Conservation (phyloP, 2,113 vertebrate species). For the Ariopsis seemanni region DNA sequence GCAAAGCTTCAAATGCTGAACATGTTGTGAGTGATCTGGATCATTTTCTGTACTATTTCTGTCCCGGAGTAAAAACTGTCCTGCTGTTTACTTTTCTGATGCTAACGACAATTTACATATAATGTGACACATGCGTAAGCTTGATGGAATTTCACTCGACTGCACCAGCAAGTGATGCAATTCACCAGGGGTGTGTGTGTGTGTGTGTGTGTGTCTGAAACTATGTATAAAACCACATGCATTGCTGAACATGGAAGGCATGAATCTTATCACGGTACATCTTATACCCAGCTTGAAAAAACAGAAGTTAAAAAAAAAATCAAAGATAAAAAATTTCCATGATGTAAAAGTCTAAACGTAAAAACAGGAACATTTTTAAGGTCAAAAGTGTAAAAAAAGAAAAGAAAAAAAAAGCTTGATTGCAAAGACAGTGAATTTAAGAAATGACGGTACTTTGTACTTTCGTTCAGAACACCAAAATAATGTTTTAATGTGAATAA, state of each 20-base stretch:
- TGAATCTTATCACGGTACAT: neutral
- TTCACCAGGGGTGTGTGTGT: constrained; percentile 1
- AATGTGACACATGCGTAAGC: neutral
- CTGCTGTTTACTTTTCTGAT: neutral
- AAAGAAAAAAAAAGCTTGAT: neutral
- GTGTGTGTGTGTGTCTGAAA: neutral
- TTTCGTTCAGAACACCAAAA: neutral
- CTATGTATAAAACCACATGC: neutral
- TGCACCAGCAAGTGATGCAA: constrained; percentile 9
- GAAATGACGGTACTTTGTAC: neutral
- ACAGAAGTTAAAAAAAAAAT: neutral
- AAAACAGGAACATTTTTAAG: neutral
- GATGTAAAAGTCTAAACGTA: neutral
- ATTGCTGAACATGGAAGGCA: neutral
- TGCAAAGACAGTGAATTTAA: neutral
- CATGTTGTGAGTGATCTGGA: too few species aligned
- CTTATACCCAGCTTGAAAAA: neutral
- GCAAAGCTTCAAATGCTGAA: neutral
- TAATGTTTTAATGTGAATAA: neutral
- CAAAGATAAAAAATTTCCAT: neutral
- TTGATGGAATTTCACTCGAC: neutral
- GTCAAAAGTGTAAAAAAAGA: neutral
- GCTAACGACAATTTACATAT: neutral
- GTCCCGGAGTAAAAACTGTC: neutral
- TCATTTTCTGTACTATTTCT: neutral